A percentile compares a stretch with the other conserved stretches of the same genome.
Conservation (phyloP, 2,113 vertebrate genomes). For the Hemichromis elongatus region DNA sequence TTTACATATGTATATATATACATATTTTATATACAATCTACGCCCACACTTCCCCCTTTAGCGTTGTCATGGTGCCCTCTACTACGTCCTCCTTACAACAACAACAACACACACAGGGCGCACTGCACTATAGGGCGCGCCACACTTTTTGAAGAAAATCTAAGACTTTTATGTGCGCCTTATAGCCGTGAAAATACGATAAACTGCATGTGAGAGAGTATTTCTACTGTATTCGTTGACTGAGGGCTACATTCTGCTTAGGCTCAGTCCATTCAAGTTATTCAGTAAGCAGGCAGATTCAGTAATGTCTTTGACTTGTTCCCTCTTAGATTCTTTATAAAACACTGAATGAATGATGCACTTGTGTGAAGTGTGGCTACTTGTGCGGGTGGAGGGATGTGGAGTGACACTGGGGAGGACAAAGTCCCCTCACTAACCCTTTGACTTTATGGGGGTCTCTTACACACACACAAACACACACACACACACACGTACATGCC, state of each 20-base stretch:
- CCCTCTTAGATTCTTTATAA: constrained; percentile 41
- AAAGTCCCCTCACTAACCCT: constrained; percentile 20
- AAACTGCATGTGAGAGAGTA: background rate
- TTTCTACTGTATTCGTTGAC: background rate
- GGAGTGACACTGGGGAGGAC: constrained; percentile 9
- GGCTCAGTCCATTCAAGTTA: background rate
- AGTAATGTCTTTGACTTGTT: constrained; percentile 21
- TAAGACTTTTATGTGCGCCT: too few relatives aligned
- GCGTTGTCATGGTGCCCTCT: too few relatives aligned
- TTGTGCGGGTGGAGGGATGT: constrained; percentile 4
- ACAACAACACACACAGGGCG: too few relatives aligned
- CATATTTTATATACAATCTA: too few relatives aligned
- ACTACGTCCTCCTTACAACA: too few relatives aligned
- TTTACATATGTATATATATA: too few relatives aligned
- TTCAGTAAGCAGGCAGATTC: constrained; percentile 4
- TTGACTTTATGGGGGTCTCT: constrained; percentile 16
- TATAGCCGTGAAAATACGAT: too few relatives aligned
- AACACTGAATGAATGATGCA: constrained; percentile 57
- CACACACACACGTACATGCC: background rate
- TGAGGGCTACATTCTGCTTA: constrained; percentile 6
- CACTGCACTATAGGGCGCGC: too few relatives aligned
- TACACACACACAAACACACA: background rate
- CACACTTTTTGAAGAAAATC: too few relatives aligned
- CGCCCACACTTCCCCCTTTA: too few relatives aligned
- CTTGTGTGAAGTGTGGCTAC: constrained; percentile 29